Conservation (phyloP, 2,888 invertebrate species). For the Aproaerema taeniolella region DNA sequence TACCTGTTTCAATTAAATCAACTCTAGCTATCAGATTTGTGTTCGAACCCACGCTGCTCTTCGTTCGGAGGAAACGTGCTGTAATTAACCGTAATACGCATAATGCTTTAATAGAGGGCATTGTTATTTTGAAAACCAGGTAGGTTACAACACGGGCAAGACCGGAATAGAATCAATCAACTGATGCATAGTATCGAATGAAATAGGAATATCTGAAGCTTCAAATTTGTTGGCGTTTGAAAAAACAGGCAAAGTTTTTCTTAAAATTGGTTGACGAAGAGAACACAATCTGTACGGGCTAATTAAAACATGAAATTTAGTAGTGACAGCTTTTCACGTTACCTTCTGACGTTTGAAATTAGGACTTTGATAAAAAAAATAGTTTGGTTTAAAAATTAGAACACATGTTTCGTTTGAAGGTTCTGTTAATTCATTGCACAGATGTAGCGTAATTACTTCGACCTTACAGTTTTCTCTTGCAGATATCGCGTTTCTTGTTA, state of each 20-base stretch:
- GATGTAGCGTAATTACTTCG: conserved; percentile 54
- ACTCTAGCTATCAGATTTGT: background rate
- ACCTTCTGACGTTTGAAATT: too few species aligned
- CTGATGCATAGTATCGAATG: too few species aligned
- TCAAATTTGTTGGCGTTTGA: too few species aligned
- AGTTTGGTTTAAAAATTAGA: background rate
- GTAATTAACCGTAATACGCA: conserved; percentile 18
- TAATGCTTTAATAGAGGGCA: conserved; percentile 10
- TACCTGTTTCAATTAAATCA: conserved; percentile 1
- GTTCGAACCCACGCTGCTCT: background rate
- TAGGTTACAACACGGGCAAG: conserved; percentile 3
- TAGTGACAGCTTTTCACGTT: too few species aligned
- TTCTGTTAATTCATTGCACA: conserved; percentile 27
- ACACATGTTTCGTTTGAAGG: background rate
- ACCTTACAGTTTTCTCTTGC: conserved; percentile 66
- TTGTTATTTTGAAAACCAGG: conserved; percentile 5
- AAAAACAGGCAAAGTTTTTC: too few species aligned
- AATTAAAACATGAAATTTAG: too few species aligned
- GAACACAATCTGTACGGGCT: too few species aligned
- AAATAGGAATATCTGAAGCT: too few species aligned
- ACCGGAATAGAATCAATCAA: too few species aligned
- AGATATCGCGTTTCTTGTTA: conserved; percentile 68
- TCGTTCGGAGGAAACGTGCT: conserved; percentile 23
- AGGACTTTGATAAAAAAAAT: too few species aligned
- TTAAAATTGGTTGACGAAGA: too few species aligned